Conservation (phyloP, 2,113 vertebrate species). For the Gallinago paraguaiae region DNA sequence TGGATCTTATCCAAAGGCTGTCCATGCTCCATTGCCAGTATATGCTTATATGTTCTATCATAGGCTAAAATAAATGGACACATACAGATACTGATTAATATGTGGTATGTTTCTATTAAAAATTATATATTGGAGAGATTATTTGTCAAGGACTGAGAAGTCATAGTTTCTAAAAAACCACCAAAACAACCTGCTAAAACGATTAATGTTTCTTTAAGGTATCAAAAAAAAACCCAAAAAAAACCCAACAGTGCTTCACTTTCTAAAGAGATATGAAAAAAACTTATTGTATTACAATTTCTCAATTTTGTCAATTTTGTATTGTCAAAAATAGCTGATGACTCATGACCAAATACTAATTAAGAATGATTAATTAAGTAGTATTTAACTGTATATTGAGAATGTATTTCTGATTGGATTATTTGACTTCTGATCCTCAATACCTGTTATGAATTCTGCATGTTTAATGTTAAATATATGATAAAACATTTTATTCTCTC, state of each 20-base stretch:
- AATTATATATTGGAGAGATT: background rate
- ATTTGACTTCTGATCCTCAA: background rate
- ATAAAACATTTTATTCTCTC: background rate
- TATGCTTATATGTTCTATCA: background rate
- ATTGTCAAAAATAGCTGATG: background rate
- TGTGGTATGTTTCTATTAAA: background rate
- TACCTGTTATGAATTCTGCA: background rate
- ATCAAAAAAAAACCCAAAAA: background rate
- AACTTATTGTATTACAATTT: background rate
- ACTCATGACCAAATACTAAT: background rate
- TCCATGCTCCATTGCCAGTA: background rate
- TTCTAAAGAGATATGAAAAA: background rate
- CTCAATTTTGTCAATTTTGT: background rate
- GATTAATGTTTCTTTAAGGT: background rate
- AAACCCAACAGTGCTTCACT: rapidly evolving
- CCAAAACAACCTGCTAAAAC: background rate
- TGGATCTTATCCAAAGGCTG: background rate
- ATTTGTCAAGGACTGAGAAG: background rate
- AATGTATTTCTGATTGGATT: background rate
- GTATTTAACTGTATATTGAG: background rate
- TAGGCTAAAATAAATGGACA: background rate
- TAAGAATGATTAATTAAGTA: background rate
- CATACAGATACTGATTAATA: background rate
- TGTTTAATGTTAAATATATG: background rate
- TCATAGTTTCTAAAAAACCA: background rate